Base-by-base conservation (phyloP, 2,113 vertebrate species). In the Apteryx owenii region DNA sequence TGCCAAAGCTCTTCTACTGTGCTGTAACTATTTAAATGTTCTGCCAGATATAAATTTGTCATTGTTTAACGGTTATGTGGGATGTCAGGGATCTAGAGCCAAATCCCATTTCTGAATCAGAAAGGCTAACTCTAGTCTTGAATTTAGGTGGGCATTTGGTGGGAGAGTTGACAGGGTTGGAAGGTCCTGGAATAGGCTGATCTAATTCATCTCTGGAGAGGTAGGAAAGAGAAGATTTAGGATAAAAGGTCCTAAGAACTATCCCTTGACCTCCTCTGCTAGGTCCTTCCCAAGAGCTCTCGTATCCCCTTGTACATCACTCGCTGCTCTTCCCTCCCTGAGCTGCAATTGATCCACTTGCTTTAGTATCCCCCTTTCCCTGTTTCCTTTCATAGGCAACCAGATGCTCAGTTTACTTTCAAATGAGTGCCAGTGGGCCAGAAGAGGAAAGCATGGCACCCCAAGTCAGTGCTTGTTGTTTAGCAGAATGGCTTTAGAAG, bases 191-290 rank as follows among this genome's bases (percentile, higher is more conserved):
- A 94, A 42, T 36, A 92, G 28, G 19, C 33, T 2, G 3, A 31
- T 66, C 69, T 93, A 88, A 70, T 90, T 95, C 56, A 20, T 51
- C 7, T 76, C 65, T 87, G 86, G 60, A 92, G 72, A 78, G 36
- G 0, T 6, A 66, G 25, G 46, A 73, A 31, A 78, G 53, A 56
- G 61, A 81, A 73, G 46, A 54, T 89, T 81, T 71, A 83, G 69
- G 77, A 86, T 89, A 86, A n/a, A 36, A 42, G 58, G 76, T n/a
- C 69, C 60, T 54, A 54, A 89, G 70, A 88, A 64, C 65, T 90
- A 21, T 92, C 80, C 44, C 60, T 89, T 78, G 42, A 81, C 73
- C 87, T 42, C 14, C 71, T 81, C 40, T 18, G 26, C 40, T 36
- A 6, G 16, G 26, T 78, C 33, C 31, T 95, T 88, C 33, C 58